Evolutionary conservation across 2,797 vertebrate genomes (phyloP), one percentile per base, ranked within the genome.

Genomic region (Myotis findleyi): DNA sequence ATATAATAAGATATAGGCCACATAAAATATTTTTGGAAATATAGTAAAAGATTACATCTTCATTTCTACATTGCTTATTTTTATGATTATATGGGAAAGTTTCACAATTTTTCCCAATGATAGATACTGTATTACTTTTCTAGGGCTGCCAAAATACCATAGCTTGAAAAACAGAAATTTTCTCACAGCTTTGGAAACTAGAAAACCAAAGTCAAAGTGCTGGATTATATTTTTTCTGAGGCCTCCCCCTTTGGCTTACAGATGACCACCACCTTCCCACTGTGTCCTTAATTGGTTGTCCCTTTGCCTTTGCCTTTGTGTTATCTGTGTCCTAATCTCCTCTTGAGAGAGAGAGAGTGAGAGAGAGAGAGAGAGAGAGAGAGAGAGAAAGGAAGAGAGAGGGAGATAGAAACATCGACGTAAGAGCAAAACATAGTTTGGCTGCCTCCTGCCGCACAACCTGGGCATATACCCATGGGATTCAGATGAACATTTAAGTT

Each of bases 141-240:
- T 27, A 49, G 2, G 0, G 2, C 9, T 90, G 14, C 21, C 53
- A 80, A 72, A 82, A 86, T 30, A 33, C 2, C 0, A 69, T 27
- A 77, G 18, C 2, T 83, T 62, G 25, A 76, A 90, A 83, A 23
- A 59, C 2, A 59, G 5, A 87, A 68, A 81, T 25, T 88, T 83
- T 88, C 57, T 51, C 18, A 59, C 7, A 76, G 36, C 23, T 87
- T 55, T 47, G 9, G 11, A 93, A 25, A 6, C 36, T 69, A 25
- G 36, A 76, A 87, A n/a, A 33, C 25, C 25, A 91, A 49, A 25
- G 30, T 20, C 5, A 84, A 55, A 0, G 4, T 38, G 18, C 57
- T 68, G 10, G 1, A 4, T 59, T 51, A 71, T 25, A 14, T 47
- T 88, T 82, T 57, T 47, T 38, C 20, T 18, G 38, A 85, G 53